Conservation (phyloP, 1,140 invertebrate genomes). For the Chlorops oryzae region DNA sequence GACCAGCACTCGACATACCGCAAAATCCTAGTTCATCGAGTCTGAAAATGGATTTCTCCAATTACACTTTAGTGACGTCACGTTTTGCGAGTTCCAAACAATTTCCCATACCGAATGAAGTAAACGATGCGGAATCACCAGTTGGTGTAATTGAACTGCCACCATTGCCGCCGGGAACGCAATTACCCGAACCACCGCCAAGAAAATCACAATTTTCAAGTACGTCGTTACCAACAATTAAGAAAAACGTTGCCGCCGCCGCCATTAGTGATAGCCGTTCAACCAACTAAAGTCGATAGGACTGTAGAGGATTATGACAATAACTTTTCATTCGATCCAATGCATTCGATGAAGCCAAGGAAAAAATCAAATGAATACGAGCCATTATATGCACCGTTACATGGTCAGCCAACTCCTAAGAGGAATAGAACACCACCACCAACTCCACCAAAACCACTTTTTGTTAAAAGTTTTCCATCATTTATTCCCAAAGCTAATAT, state of each 20-base stretch:
- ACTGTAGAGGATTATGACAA: neutral
- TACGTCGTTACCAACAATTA: slow-evolving; percentile 2
- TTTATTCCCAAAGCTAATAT: neutral
- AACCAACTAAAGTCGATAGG: slow-evolving; percentile 10
- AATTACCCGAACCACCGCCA: neutral
- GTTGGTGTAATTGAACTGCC: too few relatives aligned
- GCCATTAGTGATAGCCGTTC: slow-evolving; percentile 26
- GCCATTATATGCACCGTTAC: neutral
- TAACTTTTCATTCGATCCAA: neutral
- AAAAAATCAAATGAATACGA: neutral
- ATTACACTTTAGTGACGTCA: slow-evolving; percentile 27
- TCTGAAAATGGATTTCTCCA: slow-evolving; percentile 15
- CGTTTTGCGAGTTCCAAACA: slow-evolving; percentile 29
- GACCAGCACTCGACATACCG: neutral
- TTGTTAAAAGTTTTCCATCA: too few relatives aligned
- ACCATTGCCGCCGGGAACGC: neutral
- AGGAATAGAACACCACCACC: slow-evolving; percentile 12
- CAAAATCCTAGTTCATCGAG: slow-evolving; percentile 12
- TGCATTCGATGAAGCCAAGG: neutral
- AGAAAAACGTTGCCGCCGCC: slow-evolving; percentile 26
- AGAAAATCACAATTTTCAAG: neutral
- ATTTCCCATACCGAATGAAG: slow-evolving; percentile 1
- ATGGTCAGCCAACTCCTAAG: neutral
- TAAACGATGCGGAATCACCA: neutral
- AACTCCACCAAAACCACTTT: slow-evolving; percentile 19